Evolutionary conservation across 2,797 vertebrate genomes (phyloP).

Genomic region (Sebastolobus altivelis): DNA sequence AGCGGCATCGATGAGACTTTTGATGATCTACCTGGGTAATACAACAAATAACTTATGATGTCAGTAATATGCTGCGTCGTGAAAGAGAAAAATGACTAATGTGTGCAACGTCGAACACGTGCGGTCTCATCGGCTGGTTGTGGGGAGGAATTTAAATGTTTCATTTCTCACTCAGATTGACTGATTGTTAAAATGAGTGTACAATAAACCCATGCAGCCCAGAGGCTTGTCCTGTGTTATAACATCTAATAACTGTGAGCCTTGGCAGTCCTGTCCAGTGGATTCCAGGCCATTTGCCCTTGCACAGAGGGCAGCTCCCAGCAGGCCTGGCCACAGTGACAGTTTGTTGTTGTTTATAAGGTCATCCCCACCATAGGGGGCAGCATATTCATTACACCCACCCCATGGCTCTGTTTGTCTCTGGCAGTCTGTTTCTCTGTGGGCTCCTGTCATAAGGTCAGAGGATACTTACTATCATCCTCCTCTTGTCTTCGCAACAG

Average conservation of each 20-base stretch:
- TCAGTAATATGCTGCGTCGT: background rate
- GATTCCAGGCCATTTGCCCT: conserved; percentile 76
- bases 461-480: conserved; percentile 61
- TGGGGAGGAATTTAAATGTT: conserved; percentile 7
- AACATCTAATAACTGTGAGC: conserved; percentile 39
- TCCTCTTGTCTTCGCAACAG: conserved; percentile 63
- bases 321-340: conserved; percentile 74
- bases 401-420: conserved; percentile 83
- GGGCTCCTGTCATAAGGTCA: conserved; percentile 82
- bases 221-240: conserved; percentile 31
- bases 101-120: background rate
- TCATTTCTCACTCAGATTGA: background rate
- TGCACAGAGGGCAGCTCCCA: conserved; percentile 80
- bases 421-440: conserved; percentile 82
- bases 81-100: background rate
- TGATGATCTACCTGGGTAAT: conserved; percentile 58
- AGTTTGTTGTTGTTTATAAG: conserved; percentile 85
- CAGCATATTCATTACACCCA: conserved; percentile 84
- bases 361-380: conserved; percentile 84
- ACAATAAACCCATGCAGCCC: background rate
- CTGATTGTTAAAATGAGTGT: conserved; percentile 7
- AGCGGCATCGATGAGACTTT: conserved; percentile 22
- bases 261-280: conserved; percentile 53
- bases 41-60: conserved; percentile 31
- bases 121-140: background rate